Conservation (phyloP, 2,888 invertebrate genomes). For the Diachrysia chrysitis region DNA sequence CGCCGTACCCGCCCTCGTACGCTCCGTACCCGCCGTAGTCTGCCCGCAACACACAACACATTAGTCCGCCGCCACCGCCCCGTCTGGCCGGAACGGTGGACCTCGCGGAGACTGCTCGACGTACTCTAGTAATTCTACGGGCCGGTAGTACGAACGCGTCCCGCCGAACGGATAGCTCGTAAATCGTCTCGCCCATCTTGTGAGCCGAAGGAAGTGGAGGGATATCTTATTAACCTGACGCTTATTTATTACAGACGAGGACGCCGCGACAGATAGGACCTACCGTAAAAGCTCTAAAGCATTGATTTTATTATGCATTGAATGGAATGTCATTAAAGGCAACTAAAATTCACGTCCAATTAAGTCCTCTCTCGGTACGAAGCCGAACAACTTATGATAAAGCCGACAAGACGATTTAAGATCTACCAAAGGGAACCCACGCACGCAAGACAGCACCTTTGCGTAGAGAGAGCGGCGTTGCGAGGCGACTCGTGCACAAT, state of each 20-base stretch:
- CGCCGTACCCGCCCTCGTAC: constrained; percentile 96
- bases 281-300: too few species aligned
- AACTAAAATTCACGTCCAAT: neutral
- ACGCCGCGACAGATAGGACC: neutral
- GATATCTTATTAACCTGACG: neutral
- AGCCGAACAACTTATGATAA: neutral
- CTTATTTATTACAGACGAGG: neutral
- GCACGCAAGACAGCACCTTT: constrained; percentile 19
- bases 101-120: constrained; percentile 49
- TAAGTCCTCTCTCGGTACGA: neutral
- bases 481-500: constrained; percentile 49
- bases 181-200: constrained; percentile 45
- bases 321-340: neutral
- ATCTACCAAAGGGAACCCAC: constrained; percentile 36
- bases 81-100: constrained; percentile 49
- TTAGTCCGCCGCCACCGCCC: constrained; percentile 81
- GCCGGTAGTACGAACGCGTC: constrained; percentile 16
- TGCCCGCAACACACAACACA: constrained; percentile 90
- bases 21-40: constrained; percentile 96
- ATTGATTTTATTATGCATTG: neutral
- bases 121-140: constrained; percentile 32
- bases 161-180: constrained; percentile 41
- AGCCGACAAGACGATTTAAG: constrained; percentile 48
- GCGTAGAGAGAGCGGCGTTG: constrained; percentile 31
- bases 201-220: constrained; percentile 6